Evolutionary conservation across 2,113 vertebrate genomes (phyloP), one percentile per base, ranked within the genome.

Genomic region (Copsychus sechellarum): DNA sequence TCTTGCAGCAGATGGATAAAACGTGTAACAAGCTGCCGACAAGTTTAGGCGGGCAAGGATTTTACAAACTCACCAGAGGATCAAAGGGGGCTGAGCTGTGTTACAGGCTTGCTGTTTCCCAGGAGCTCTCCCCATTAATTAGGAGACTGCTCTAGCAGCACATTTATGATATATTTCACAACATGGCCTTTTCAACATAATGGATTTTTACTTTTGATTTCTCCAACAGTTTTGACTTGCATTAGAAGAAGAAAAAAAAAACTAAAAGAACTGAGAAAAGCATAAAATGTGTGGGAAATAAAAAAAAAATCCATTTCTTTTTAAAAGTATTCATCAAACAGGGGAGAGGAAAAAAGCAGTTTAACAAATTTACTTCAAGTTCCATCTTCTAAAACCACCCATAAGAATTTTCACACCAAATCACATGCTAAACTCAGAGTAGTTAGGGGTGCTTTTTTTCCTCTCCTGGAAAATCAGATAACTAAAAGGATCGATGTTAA

Each of bases 1-100:
- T 56, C 91, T 78, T 36, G 60, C 48, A 93, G 77, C 95, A 95
- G 94, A 96, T 94, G 83, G 91, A n/a, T 88, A 64, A 91, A 96
- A 81, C 14, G 67, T 90, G 69, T 90, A 93, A 94, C 90, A 94
- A 93, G 88, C 69, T 84, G 92, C 82, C 95, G 90, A 96, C 50
- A 83, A 88, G 74, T 91, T 92, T 80, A 86, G 92, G 81, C 9
- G 4, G 95, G 93, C 76, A 90, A 71, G 2, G 0, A 54, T 97
- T 95, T 91, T 80, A 92, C 71, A 92, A 93, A 92, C 56, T 86
- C 85, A 88, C 73, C 58, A 58, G 82, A 93, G 79, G 86, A 95
- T 90, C 88, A 94, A 88, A 96, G 78, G n/a, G 38, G 82, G 34
- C 23, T 88, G 64, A 95, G 82, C 78, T 90, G 47, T 60, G 90